Evolutionary conservation across 2,888 invertebrate genomes (phyloP).

Genomic region (Heliconius sara): DNA sequence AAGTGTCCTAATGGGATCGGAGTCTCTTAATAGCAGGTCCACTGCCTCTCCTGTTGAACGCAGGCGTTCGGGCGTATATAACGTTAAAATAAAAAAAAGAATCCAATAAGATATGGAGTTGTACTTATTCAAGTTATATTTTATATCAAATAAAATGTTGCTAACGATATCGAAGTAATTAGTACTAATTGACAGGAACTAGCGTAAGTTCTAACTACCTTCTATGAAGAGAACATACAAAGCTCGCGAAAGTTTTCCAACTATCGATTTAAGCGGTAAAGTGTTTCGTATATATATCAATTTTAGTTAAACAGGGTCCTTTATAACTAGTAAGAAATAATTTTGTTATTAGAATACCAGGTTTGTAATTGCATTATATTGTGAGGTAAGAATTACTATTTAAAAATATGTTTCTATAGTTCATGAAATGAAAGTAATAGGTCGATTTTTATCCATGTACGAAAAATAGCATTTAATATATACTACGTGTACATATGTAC

Average conservation of each 20-base stretch:
- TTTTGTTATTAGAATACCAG: no score
- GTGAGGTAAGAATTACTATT: no score
- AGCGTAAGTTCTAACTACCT: neutral
- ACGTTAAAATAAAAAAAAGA: no score
- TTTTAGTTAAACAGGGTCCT: neutral
- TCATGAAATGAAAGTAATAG: no score
- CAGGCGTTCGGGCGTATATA: no score
- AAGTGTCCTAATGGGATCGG: no score
- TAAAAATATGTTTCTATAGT: no score
- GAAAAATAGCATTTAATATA: no score
- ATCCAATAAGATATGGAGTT: neutral
- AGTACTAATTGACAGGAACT: constrained; percentile 13
- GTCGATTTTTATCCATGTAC: no score
- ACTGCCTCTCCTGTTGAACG: neutral
- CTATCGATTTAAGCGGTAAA: neutral
- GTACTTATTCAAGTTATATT: neutral
- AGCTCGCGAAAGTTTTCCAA: constrained; percentile 2
- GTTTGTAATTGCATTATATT: no score
- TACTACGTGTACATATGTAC: no score
- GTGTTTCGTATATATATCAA: neutral
- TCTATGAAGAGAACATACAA: neutral
- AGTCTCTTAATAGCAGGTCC: neutral
- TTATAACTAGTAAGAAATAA: neutral
- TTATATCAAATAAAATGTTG: neutral
- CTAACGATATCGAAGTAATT: neutral